Percentiles rank a stretch among this genome's conserved stretches.
These are phyloP conservation scores for Acromyrmex heyeri DNA, from an alignment of 1,140 invertebrate genomes.

Conservation along the genomic window DNA sequence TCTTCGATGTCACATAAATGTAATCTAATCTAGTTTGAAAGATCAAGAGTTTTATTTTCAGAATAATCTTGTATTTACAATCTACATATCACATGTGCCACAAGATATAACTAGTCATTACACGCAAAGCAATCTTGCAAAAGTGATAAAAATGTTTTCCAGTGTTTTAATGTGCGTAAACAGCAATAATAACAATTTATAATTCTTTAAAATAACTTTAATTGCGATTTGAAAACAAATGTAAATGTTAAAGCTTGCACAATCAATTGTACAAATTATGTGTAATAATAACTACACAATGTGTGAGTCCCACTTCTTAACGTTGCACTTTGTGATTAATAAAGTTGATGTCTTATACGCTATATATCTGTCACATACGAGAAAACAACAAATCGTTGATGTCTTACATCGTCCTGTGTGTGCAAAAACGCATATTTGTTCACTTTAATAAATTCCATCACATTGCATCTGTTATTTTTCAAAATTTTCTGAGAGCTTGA, in stretches of 20 bases:
- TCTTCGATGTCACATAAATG: constrained; percentile 23
- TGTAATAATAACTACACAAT: constrained; percentile 43
- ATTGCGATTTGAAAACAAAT: constrained; percentile 22
- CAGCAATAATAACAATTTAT: constrained; percentile 27
- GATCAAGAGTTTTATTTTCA: constrained; percentile 28
- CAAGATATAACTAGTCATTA: constrained; percentile 45
- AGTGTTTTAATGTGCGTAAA: constrained; percentile 10
- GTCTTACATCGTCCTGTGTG: constrained; percentile 27
- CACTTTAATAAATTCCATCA: constrained; percentile 26
- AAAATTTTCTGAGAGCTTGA: not conserved
- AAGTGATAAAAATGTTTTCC: constrained; percentile 44
- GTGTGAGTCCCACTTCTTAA: constrained; percentile 46
- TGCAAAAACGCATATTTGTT: constrained; percentile 38
- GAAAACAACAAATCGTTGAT: constrained; percentile 26
- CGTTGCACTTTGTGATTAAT: constrained; percentile 60
- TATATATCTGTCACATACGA: constrained; percentile 14
- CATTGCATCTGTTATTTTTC: constrained; percentile 38
- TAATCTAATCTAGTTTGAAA: constrained; percentile 43
- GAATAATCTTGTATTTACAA: constrained; percentile 53
- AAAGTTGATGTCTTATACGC: constrained; percentile 33
- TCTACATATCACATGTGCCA: constrained; percentile 44
- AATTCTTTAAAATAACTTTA: constrained; percentile 38
- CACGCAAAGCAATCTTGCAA: constrained; percentile 39
- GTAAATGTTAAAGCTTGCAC: constrained; percentile 48
- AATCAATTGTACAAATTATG: constrained; percentile 41